These are phyloP conservation scores for Anadara kagoshimensis DNA, from an alignment of 1,140 invertebrate genomes.

Conservation along the genomic window DNA sequence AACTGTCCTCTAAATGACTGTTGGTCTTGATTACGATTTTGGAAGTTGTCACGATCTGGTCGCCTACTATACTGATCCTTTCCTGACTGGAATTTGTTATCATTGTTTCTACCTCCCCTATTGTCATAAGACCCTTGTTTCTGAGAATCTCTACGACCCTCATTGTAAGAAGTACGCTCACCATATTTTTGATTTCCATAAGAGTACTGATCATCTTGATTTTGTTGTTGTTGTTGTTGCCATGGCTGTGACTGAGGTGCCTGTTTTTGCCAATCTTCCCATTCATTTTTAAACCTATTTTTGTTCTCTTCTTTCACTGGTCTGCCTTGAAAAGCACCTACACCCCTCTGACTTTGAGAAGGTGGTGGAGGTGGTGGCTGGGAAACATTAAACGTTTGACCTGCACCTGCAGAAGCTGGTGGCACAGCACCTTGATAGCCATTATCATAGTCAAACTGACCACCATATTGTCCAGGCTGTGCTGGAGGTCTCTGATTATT, in stretches of 20 bases:
- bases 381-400: neutral
- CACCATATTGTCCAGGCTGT: neutral
- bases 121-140: too few species aligned
- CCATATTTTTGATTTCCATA: neutral
- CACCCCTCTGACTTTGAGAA: neutral
- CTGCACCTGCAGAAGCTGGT: neutral
- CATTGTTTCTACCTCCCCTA: too few species aligned
- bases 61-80: neutral
- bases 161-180: too few species aligned
- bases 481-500: neutral
- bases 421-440: neutral
- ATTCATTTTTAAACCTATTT: neutral
- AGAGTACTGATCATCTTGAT: neutral
- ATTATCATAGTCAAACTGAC: neutral
- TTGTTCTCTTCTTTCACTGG: too few species aligned
- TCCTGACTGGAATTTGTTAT: neutral
- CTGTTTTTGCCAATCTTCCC: conserved; percentile 1
- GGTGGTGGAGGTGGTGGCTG: conserved; percentile 14
- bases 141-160: too few species aligned
- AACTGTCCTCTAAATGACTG: neutral
- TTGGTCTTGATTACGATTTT: conserved; percentile 4
- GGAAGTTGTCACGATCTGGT: neutral
- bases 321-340: conserved; percentile 3
- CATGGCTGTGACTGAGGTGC: neutral
- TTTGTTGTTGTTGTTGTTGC: conserved; percentile 13